phyloP scores from a whole-genome alignment of 2,797 vertebrate species.

The Melanogrammus aeglefinus region DNA sequence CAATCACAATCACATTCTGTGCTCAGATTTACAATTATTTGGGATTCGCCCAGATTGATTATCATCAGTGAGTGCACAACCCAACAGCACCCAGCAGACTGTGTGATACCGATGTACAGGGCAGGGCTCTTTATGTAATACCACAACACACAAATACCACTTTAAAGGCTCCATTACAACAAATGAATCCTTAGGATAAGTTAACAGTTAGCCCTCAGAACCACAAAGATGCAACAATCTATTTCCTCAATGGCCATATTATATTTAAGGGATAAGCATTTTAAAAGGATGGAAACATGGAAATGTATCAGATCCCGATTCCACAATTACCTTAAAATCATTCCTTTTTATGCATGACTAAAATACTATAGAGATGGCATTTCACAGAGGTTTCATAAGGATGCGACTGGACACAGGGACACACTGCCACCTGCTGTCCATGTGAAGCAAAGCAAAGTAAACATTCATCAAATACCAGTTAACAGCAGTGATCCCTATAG shows the following conservation, averaged over 20 bases:
- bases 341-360: not conserved
- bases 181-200: no score
- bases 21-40: not conserved
- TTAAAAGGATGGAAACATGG: not conserved
- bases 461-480: not conserved
- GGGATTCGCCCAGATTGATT: not conserved
- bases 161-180: no score
- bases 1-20: conserved; percentile 8
- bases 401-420: conserved; percentile 28
- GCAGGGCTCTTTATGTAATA: not conserved
- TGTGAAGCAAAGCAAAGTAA: not conserved
- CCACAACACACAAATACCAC: not conserved
- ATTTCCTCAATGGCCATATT: not conserved
- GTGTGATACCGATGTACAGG: not conserved
- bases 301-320: not conserved
- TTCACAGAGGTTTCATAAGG: conserved; percentile 20
- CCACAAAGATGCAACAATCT: no score
- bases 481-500: not conserved
- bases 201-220: no score
- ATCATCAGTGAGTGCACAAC: not conserved
- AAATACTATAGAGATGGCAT: conserved; percentile 5
- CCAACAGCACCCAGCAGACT: not conserved
- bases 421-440: conserved; percentile 65
- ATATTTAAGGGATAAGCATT: not conserved
- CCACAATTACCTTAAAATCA: not conserved